Conservation (phyloP, 2,888 invertebrate genomes). For the Melieria picta region DNA sequence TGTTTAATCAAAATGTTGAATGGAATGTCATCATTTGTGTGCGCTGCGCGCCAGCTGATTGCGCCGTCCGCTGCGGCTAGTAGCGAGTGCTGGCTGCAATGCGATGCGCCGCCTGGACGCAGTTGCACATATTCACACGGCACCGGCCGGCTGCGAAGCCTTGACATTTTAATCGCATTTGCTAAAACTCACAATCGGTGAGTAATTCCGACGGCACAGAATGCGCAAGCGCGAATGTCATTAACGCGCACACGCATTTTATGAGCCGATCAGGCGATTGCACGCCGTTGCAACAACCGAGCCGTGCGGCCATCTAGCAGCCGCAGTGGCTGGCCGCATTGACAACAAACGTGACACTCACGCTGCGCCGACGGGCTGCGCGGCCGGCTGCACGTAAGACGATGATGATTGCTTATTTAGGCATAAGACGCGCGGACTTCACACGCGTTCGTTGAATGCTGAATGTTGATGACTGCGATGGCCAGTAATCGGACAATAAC, state of each 20-base stretch:
- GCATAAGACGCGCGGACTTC: conserved; percentile 29
- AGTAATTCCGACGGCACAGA: conserved; percentile 56
- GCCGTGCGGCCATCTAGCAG: not conserved
- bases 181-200: conserved; percentile 59
- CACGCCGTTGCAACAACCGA: conserved; percentile 17
- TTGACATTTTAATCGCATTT: conserved; percentile 65
- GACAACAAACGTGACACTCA: conserved; percentile 49
- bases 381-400: conserved; percentile 21
- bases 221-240: conserved; percentile 52
- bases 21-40: conserved; percentile 59
- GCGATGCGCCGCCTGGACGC: not conserved
- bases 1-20: conserved; percentile 61
- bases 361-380: conserved; percentile 30
- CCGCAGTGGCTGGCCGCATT: conserved; percentile 36
- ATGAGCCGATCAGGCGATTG: conserved; percentile 30
- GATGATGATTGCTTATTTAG: conserved; percentile 63
- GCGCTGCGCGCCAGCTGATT: conserved; percentile 1
- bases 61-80: not conserved
- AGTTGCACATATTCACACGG: conserved; percentile 8
- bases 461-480: not conserved
- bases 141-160: conserved; percentile 43
- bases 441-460: not conserved
- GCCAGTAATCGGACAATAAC: not conserved
- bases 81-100: not conserved
- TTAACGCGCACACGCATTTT: conserved; percentile 60